Evolutionary conservation across 2,888 invertebrate genomes (phyloP).

Genomic region (Psylliodes chrysocephalus): DNA sequence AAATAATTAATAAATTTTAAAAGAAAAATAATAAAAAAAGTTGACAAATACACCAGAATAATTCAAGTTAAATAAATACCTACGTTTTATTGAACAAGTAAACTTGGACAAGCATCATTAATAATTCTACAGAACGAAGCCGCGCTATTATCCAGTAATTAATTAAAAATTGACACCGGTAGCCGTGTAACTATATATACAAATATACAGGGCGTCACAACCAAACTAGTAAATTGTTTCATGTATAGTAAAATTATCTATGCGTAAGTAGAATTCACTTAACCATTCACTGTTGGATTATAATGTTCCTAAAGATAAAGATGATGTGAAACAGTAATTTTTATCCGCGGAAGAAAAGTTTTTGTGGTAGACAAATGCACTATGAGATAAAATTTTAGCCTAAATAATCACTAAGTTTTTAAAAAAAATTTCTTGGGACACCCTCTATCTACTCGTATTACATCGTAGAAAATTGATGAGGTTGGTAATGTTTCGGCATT

Average conservation of each 20-base stretch:
- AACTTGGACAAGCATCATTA: slow-evolving; percentile 10
- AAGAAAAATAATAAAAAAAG: not conserved
- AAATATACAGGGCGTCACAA: not conserved
- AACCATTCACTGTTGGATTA: too few species aligned
- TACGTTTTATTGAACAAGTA: slow-evolving; percentile 4
- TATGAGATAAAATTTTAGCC: too few species aligned
- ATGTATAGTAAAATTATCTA: too few species aligned
- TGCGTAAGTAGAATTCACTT: too few species aligned
- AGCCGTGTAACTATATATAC: slow-evolving; percentile 12
- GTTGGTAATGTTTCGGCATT: slow-evolving; percentile 41
- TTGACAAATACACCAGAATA: not conserved
- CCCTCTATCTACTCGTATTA: slow-evolving; percentile 16
- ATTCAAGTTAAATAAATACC: slow-evolving; percentile 1
- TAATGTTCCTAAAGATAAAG: too few species aligned
- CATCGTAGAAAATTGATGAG: slow-evolving; percentile 40
- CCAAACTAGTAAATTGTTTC: too few species aligned
- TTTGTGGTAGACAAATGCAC: too few species aligned
- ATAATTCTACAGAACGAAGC: slow-evolving; percentile 2
- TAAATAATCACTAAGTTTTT: too few species aligned
- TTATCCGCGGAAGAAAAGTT: too few species aligned
- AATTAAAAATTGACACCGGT: slow-evolving; percentile 44
- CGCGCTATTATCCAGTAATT: slow-evolving; percentile 37
- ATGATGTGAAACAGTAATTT: too few species aligned
- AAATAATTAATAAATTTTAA: not conserved
- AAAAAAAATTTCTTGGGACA: too few species aligned